Percentiles rank a stretch among this genome's conserved stretches.
These are phyloP conservation scores for Plusia festucae DNA, from an alignment of 2,888 invertebrate species.

Conservation along the genomic window DNA sequence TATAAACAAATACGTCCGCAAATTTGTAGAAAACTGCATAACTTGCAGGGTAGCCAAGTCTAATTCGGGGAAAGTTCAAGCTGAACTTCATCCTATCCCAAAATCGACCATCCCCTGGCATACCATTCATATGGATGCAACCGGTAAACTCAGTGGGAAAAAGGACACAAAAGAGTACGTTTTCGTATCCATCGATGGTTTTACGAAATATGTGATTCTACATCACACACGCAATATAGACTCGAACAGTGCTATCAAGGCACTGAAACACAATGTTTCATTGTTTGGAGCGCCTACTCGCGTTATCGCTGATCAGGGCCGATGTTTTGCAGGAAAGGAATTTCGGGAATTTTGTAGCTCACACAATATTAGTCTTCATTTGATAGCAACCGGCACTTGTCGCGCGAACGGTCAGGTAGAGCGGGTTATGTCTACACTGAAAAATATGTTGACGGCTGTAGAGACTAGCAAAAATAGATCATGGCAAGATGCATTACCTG, in stretches of 20 bases:
- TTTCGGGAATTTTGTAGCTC: slow-evolving; percentile 39
- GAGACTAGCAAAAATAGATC: slow-evolving; percentile 2
- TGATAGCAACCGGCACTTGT: slow-evolving; percentile 48
- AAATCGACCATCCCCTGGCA: slow-evolving; percentile 29
- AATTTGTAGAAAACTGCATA: slow-evolving; percentile 61
- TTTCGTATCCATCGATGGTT: slow-evolving; percentile 17
- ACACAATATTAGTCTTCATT: slow-evolving; percentile 43
- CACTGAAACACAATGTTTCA: background rate
- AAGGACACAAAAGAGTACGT: no score
- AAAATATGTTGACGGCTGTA: slow-evolving; percentile 18
- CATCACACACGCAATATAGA: background rate
- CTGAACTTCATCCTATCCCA: slow-evolving; percentile 61
- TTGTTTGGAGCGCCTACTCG: slow-evolving; percentile 19
- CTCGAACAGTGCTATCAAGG: background rate
- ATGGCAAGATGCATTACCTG: slow-evolving; percentile 18
- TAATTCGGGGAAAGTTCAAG: slow-evolving; percentile 57
- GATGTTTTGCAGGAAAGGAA: slow-evolving; percentile 22
- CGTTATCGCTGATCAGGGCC: slow-evolving; percentile 17
- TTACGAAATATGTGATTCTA: slow-evolving; percentile 10
- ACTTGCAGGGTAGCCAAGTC: slow-evolving; percentile 62
- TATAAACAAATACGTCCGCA: slow-evolving; percentile 56
- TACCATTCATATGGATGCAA: no score
- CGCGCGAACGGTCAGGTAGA: slow-evolving; percentile 57
- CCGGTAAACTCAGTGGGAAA: no score
- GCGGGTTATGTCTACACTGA: slow-evolving; percentile 37